Conservation (phyloP, 2,113 vertebrate genomes). For the Lepus europaeus region DNA sequence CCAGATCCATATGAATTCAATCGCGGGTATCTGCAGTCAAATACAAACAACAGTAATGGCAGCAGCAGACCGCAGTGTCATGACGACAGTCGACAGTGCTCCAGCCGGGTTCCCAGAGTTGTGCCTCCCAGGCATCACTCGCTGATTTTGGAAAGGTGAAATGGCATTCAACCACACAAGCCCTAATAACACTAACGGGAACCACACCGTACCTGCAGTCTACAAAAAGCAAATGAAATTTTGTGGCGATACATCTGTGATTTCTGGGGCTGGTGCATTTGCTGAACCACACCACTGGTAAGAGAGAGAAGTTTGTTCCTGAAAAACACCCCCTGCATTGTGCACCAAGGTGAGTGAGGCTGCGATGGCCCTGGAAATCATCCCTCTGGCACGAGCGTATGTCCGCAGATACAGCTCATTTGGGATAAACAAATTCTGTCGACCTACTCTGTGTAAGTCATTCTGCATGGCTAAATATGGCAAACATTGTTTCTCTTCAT, state of each 20-base stretch:
- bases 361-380: background rate
- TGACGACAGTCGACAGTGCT: background rate
- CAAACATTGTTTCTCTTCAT: too few relatives aligned
- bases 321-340: background rate
- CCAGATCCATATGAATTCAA: background rate
- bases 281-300: background rate
- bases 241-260: background rate
- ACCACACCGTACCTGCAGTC: background rate
- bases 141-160: background rate
- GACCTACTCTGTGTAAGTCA: accelerated
- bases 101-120: background rate
- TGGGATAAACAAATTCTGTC: accelerated
- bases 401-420: background rate
- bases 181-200: accelerated
- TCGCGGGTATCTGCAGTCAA: background rate
- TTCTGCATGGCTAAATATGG: accelerated
- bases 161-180: background rate
- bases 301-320: background rate
- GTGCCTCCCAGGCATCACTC: background rate
- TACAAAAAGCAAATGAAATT: background rate
- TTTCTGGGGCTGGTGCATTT: background rate
- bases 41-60: background rate
- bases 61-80: background rate
- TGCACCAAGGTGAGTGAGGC: background rate
- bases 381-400: background rate